Evolutionary conservation across 2,888 invertebrate genomes (phyloP), one percentile per base, ranked within the genome.

Genomic region (Leptopilina syphax): DNA sequence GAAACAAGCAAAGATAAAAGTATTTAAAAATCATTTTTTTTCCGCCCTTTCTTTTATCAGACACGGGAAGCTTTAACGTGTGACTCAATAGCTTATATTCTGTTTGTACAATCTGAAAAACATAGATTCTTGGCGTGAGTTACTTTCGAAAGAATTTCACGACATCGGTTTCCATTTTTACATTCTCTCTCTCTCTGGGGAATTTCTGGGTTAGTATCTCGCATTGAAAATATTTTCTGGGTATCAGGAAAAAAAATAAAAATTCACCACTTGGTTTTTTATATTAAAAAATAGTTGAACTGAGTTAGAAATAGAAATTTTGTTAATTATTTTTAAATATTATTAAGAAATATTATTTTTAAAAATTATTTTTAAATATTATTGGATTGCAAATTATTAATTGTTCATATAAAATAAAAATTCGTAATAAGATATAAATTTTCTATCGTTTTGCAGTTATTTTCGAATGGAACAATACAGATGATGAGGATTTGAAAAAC

Each of bases 381-480:
- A 34, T 34, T 34, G 4, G 3, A 34, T 2, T 34, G 34, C 34
- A 3, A 1, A 34, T 34, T 34, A 44, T 44, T 44, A 44, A 44
- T 44, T 50, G 10, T 50, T 50, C 50, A 8, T 10, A 10, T 50
- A 50, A 8, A 8, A 12, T 50, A 50, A 50, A 10, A 10, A 60
- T 18, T 60, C 7, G 1, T 4, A 18, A 60, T 60, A 18, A 60
- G 12, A n/a, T 60, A n/a, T 18, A 3, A 34, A 34, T n/a, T 13
- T 44, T 65, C 73, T 79, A 82, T 57, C 70, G 80, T 82, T 79
- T 84, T 85, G 76, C 86, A 91, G 91, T 90, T 82, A 88, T 90
- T 85, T 90, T 90, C 77, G 86, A 93, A 94, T 95, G 93, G 90
- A 93, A 94, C 87, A 95, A 95, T 92, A 94, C 94, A 80, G 95